phyloP scores from a whole-genome alignment of 2,797 vertebrate genomes.

The Todus mexicanus region DNA sequence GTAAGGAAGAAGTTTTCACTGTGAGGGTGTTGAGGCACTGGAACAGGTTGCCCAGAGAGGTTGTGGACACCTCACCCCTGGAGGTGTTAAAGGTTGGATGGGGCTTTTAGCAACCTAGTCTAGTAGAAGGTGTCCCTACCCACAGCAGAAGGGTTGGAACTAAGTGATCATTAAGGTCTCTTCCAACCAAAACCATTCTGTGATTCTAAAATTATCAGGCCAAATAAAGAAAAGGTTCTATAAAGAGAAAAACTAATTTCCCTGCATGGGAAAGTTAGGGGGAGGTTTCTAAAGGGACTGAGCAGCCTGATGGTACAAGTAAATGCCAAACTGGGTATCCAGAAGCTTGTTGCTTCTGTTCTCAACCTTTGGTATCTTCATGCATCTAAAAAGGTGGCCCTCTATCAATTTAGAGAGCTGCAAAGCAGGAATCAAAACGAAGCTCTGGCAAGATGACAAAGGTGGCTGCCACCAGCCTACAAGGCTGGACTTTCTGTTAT shows the following conservation, averaged over 20 bases:
- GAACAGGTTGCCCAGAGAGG: no score
- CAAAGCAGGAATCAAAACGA: not conserved
- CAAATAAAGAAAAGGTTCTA: not conserved
- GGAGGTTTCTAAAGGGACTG: not conserved
- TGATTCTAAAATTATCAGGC: not conserved
- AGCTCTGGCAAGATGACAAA: not conserved
- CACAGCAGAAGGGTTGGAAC: not conserved
- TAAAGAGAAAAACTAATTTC: rapidly evolving
- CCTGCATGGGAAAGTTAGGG: not conserved
- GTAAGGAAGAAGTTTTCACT: no score
- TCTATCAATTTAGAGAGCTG: not conserved
- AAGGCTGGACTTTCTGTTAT: not conserved
- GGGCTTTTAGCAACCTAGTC: not conserved
- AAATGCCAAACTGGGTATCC: not conserved
- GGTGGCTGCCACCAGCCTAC: not conserved
- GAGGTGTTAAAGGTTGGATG: no score
- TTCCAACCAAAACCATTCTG: not conserved
- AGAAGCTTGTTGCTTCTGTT: not conserved
- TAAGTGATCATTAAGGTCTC: not conserved
- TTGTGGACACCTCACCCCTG: no score
- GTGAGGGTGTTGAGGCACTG: no score
- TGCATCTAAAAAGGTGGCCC: not conserved
- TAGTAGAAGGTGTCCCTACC: not conserved
- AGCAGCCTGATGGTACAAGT: not conserved
- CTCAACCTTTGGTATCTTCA: not conserved